Evolutionary conservation across 23 tunicate species (phyloP).

Genomic region (Ascidia mentula): DNA sequence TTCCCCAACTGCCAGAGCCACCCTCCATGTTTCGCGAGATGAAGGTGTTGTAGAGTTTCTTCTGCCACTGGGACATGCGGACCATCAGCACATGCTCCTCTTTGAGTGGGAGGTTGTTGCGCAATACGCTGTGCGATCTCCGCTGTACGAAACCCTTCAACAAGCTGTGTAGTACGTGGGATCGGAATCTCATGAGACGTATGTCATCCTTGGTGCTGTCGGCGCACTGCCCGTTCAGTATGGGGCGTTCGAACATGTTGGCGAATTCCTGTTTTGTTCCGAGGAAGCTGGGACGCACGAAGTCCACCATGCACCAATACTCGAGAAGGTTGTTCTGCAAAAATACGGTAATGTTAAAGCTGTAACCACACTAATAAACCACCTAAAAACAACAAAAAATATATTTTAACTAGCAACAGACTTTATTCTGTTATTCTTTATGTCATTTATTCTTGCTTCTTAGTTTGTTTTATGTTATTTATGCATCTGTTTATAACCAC

Average conservation of each 20-base stretch:
- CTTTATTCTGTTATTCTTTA: too few species aligned
- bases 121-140: slow-evolving; percentile 88
- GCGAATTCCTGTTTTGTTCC: slow-evolving; percentile 90
- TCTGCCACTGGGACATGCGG: slow-evolving; percentile 79
- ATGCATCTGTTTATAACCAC: too few species aligned
- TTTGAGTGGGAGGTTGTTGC: slow-evolving; percentile 64
- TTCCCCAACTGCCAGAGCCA: slow-evolving; percentile 67
- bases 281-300: slow-evolving; percentile 89
- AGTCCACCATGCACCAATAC: slow-evolving; percentile 99
- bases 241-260: slow-evolving; percentile 97
- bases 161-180: slow-evolving; percentile 88
- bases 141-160: slow-evolving; percentile 94
- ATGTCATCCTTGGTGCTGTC: slow-evolving; percentile 79
- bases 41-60: slow-evolving; percentile 81
- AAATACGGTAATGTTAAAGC: too few species aligned
- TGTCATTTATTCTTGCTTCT: too few species aligned
- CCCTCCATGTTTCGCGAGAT: slow-evolving; percentile 48
- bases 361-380: too few species aligned
- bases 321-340: slow-evolving; percentile 89
- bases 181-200: slow-evolving; percentile 77
- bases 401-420: too few species aligned
- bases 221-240: slow-evolving; percentile 87
- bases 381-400: too few species aligned
- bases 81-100: slow-evolving; percentile 90
- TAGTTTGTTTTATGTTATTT: too few species aligned